Evolutionary conservation across 2,888 invertebrate genomes (phyloP).

Genomic region (Latheticus oryzae): DNA sequence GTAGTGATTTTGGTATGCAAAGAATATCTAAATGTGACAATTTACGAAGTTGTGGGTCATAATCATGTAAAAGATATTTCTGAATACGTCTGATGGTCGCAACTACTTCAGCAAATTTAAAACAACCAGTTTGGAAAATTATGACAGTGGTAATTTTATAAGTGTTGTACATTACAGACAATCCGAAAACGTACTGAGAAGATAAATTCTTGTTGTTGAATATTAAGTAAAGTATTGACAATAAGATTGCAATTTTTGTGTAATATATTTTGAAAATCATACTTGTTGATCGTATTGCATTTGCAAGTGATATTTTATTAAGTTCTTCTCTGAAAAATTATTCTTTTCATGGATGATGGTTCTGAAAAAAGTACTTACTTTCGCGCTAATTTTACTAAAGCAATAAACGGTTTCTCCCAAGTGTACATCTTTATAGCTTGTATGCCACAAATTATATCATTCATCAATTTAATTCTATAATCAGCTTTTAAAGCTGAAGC

Average conservation of each 20-base stretch:
- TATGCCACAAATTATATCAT: constrained; percentile 5
- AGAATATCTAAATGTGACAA: background rate
- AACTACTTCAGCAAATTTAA: too few relatives aligned
- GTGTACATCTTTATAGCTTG: constrained; percentile 8
- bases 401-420: constrained; percentile 3
- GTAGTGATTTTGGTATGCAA: too few relatives aligned
- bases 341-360: background rate
- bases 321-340: background rate
- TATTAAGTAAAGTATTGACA: too few relatives aligned
- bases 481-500: background rate
- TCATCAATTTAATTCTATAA: constrained; percentile 1
- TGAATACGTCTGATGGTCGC: too few relatives aligned
- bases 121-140: too few relatives aligned
- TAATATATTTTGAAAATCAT: background rate
- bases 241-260: background rate
- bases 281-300: background rate
- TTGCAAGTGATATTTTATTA: background rate
- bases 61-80: background rate
- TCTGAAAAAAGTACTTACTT: background rate
- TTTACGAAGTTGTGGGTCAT: background rate
- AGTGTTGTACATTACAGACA: too few relatives aligned
- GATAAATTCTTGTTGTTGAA: too few relatives aligned
- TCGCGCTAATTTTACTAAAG: background rate
- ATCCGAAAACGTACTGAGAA: too few relatives aligned
- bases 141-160: too few relatives aligned